These are phyloP conservation scores for Omphaloscelis lunosa DNA, from an alignment of 2,888 invertebrate species.

Conservation along the genomic window DNA sequence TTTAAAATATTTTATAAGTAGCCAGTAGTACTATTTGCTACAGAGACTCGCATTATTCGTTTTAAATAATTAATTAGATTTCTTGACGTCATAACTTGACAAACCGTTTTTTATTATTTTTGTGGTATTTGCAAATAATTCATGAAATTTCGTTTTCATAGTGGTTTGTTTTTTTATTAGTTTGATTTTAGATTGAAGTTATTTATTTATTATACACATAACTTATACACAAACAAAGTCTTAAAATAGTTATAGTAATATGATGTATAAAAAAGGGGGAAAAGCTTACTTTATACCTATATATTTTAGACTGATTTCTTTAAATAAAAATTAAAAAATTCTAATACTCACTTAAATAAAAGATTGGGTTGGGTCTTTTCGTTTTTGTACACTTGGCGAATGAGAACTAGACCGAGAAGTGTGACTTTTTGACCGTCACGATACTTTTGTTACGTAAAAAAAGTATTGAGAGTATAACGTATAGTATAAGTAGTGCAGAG, in stretches of 20 bases:
- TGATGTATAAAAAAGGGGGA: neutral
- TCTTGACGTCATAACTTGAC: constrained; percentile 31
- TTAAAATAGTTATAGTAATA: neutral
- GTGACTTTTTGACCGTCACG: no score
- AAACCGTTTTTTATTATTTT: constrained; percentile 9
- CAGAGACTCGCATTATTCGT: constrained; percentile 17
- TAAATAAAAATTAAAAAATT: no score
- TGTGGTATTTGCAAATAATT: neutral
- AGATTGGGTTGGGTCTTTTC: no score
- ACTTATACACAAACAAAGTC: neutral
- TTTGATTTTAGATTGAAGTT: neutral
- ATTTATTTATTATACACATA: neutral
- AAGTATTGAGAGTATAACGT: no score
- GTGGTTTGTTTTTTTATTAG: neutral
- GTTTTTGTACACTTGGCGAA: no score
- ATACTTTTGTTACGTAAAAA: no score
- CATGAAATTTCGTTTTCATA: neutral
- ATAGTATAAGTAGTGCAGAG: no score
- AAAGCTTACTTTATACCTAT: neutral
- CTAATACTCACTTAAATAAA: neutral
- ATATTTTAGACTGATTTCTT: neutral
- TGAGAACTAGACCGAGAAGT: no score
- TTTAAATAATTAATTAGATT: constrained; percentile 14
- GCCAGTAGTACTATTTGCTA: constrained; percentile 25
- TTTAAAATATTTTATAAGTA: constrained; percentile 48